Conservation (phyloP, 2,113 vertebrate genomes). For the Orcinus orca region DNA sequence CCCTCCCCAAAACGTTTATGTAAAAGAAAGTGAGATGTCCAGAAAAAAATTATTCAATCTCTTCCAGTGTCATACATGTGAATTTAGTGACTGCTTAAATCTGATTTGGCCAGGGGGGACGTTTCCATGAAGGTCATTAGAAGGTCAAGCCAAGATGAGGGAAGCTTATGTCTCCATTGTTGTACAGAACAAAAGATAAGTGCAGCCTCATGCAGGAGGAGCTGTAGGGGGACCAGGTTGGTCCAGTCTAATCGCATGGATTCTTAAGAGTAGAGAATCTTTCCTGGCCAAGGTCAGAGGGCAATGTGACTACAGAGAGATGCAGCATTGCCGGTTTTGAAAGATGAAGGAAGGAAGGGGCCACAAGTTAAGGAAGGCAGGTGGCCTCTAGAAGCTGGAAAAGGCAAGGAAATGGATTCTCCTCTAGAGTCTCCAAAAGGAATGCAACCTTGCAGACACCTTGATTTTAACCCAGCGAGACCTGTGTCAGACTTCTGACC, state of each 20-base stretch:
- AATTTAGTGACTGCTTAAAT: background rate
- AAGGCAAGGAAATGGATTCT: background rate
- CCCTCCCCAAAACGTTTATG: too few relatives aligned
- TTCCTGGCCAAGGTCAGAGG: background rate
- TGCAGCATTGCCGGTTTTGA: background rate
- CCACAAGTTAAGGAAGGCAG: background rate
- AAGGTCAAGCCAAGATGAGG: background rate
- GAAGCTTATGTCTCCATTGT: background rate
- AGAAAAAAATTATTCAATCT: background rate
- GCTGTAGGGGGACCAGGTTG: too few relatives aligned
- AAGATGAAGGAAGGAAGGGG: background rate
- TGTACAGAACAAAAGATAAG: background rate
- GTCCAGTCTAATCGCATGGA: background rate
- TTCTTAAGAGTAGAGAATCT: background rate
- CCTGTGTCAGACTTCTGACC: background rate
- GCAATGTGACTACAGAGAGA: background rate
- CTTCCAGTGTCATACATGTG: background rate
- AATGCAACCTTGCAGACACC: background rate
- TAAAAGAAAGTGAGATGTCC: background rate
- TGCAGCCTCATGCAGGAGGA: background rate
- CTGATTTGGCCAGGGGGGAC: background rate
- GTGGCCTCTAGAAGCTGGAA: background rate
- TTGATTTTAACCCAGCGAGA: background rate
- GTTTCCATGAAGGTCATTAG: background rate
- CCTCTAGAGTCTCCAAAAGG: background rate